Conservation (phyloP, 2,797 vertebrate species). For the Sibirionetta formosa region DNA sequence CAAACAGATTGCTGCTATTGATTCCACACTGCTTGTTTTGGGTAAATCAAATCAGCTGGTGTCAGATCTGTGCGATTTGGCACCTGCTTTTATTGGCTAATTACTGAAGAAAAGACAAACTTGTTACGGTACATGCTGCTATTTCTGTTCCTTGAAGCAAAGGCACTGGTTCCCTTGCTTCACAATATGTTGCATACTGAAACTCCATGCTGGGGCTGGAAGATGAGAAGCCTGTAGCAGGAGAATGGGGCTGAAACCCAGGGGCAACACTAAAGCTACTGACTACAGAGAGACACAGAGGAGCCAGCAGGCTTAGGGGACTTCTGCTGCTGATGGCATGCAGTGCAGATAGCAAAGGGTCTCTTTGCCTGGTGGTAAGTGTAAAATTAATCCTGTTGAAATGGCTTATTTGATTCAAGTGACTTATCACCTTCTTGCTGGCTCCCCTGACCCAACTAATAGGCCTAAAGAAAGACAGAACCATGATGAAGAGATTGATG, state of each 20-base stretch:
- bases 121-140: neutral
- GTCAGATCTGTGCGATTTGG: slow-evolving; percentile 69
- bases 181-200: neutral
- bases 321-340: fast-evolving
- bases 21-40: slow-evolving; percentile 64
- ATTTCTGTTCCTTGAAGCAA: neutral
- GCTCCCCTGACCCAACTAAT: slow-evolving; percentile 2
- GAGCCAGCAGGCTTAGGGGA: fast-evolving
- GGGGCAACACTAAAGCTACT: neutral
- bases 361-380: neutral
- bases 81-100: slow-evolving; percentile 52
- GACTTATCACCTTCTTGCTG: neutral
- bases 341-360: neutral
- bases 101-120: slow-evolving; percentile 64
- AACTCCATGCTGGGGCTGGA: neutral
- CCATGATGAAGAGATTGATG: neutral
- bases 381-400: slow-evolving; percentile 20
- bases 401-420: slow-evolving; percentile 7
- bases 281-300: no score
- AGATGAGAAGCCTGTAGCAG: neutral
- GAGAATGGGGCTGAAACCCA: neutral
- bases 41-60: slow-evolving; percentile 66
- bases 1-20: slow-evolving; percentile 64
- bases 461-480: neutral
- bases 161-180: neutral